Evolutionary conservation across 2,113 vertebrate species (phyloP), one percentile per base, ranked within the genome.

Genomic region (Nothobranchius kuhntae): DNA sequence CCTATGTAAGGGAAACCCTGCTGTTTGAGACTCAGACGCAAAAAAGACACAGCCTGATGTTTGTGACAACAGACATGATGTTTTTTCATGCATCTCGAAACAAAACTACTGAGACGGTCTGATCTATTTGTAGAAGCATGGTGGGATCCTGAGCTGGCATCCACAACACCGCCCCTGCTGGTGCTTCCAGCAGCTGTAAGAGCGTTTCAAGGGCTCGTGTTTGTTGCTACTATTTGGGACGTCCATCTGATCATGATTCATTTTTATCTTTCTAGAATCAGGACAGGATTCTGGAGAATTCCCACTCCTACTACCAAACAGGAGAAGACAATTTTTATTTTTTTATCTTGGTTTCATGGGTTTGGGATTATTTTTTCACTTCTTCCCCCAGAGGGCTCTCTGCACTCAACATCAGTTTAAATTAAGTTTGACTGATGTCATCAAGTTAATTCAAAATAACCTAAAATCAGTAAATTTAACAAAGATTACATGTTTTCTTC

Each of bases 81-180:
- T 30, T 74, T 65, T 54, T 59, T 84, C 76, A 80, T 82, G 71
- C 62, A 62, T 74, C 77, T 72, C 61, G 42, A 61, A 82, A 66
- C 70, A 42, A 70, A 81, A 70, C 68, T 62, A 73, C 48, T 65
- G 53, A 80, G 71, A 81, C 75, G 55, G 64, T 81, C 69, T 21
- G 4, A 65, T 40, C 83, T 86, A 89, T 91, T 85, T 81, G 61
- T 88, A 89, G 86, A 4, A 73, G 73, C 79, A 55, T 54, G 6
- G 67, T 73, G 77, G 81, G 73, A 71, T 24, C 76, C 65, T 66
- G 53, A 68, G 35, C 50, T 77, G 44, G 68, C 63, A 81, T 68
- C 52, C 44, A 77, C 52, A 78, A 75, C 62, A 70, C 81, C 75
- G 60, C 42, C 69, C 73, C 73, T 68, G 59, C 82, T 69, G 67